These are phyloP conservation scores for Dusona sp. DNA, from an alignment of 2,888 invertebrate genomes.

Conservation along the genomic window DNA sequence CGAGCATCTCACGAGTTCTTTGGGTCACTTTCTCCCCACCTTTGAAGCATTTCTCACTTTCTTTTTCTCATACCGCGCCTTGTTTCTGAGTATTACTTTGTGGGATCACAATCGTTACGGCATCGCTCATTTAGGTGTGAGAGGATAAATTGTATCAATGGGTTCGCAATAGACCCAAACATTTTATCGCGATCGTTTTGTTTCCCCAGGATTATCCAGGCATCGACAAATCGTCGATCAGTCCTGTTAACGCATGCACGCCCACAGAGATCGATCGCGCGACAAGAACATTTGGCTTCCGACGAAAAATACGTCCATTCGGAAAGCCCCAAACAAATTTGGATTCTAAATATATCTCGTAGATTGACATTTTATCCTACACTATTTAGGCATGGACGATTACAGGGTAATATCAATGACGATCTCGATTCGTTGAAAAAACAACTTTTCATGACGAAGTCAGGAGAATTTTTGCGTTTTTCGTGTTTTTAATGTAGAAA, in stretches of 20 bases:
- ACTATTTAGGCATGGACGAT: too few species aligned
- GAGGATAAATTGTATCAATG: neutral
- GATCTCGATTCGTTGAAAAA: too few species aligned
- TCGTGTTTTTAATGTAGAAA: too few species aligned
- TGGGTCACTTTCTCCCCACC: constrained; percentile 81
- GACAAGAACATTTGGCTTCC: neutral
- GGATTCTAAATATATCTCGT: too few species aligned
- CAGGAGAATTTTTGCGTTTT: too few species aligned
- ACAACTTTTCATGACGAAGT: too few species aligned
- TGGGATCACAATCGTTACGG: constrained; percentile 51
- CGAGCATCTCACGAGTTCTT: constrained; percentile 66
- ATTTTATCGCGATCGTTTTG: neutral
- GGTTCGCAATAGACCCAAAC: neutral
- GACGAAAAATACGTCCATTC: neutral
- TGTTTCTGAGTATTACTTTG: constrained; percentile 52
- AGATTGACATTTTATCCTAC: too few species aligned
- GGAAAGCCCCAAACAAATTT: too few species aligned
- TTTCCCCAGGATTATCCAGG: too few species aligned
- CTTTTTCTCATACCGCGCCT: constrained; percentile 70
- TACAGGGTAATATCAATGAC: too few species aligned
- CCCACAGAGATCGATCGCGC: neutral
- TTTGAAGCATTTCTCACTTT: constrained; percentile 78
- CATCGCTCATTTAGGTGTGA: constrained; percentile 52
- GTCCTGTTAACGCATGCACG: neutral
- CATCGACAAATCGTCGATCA: neutral